A percentile compares a stretch with the other conserved stretches of the same genome.
Evolutionary conservation across 2,888 invertebrate species (phyloP).

Genomic region (Scrobipalpa atriplicella): DNA sequence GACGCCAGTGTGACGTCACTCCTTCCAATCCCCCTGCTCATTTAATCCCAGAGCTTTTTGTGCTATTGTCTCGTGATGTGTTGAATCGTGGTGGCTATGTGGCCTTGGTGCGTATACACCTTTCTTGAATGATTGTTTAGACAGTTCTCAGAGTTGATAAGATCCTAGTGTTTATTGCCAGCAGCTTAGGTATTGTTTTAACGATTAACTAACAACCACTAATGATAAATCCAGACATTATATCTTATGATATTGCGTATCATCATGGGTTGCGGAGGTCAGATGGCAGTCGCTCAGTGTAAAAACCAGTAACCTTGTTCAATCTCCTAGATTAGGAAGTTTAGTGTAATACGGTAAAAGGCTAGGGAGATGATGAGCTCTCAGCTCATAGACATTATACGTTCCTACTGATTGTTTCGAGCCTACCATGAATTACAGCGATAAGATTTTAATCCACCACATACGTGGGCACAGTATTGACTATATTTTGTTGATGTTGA

Average conservation of each 20-base stretch:
- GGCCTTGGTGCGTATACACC: slow-evolving; percentile 36
- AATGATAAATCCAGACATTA: neutral
- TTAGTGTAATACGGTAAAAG: too few relatives aligned
- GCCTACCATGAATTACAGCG: too few relatives aligned
- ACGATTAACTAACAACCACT: neutral
- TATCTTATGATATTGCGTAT: neutral
- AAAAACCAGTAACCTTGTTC: too few relatives aligned
- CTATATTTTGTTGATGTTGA: too few relatives aligned
- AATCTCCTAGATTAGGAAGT: too few relatives aligned
- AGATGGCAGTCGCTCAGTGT: too few relatives aligned
- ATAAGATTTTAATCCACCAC: too few relatives aligned
- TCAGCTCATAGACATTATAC: too few relatives aligned
- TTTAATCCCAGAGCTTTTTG: slow-evolving; percentile 36
- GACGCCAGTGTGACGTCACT: slow-evolving; percentile 31
- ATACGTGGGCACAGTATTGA: too few relatives aligned
- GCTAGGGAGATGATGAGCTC: too few relatives aligned
- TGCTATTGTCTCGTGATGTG: slow-evolving; percentile 34
- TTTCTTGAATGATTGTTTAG: slow-evolving; percentile 28
- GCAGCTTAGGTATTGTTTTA: neutral
- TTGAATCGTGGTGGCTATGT: slow-evolving; percentile 27
- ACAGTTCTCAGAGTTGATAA: slow-evolving; percentile 19
- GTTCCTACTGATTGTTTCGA: too few relatives aligned
- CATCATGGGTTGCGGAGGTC: too few relatives aligned
- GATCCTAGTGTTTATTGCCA: slow-evolving; percentile 24
- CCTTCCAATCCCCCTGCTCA: slow-evolving; percentile 14